Conservation (phyloP, 2,888 invertebrate species). For the Carcina quercana region DNA sequence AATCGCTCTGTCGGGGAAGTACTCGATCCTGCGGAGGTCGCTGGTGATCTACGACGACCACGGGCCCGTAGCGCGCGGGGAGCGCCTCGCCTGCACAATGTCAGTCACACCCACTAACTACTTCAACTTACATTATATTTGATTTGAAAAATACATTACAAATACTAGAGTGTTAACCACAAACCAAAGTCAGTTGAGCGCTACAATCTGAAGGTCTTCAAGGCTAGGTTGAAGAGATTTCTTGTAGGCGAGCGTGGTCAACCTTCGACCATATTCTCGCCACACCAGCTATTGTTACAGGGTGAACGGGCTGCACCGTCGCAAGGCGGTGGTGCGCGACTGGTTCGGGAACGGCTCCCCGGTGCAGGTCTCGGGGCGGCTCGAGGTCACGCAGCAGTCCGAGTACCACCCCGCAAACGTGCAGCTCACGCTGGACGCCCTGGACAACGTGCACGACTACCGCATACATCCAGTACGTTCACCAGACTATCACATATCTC, state of each 20-base stretch:
- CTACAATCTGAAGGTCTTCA: too few relatives aligned
- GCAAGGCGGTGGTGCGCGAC: conserved; percentile 89
- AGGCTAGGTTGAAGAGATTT: too few relatives aligned
- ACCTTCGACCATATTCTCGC: too few relatives aligned
- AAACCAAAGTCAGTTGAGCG: too few relatives aligned
- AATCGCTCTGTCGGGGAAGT: conserved; percentile 83
- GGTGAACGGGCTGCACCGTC: conserved; percentile 81
- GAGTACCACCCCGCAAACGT: conserved; percentile 89
- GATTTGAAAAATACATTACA: too few relatives aligned
- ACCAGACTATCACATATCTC: too few relatives aligned
- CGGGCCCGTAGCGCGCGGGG: conserved; percentile 90
- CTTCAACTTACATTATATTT: too few relatives aligned
- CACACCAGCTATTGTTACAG: conserved; percentile 67
- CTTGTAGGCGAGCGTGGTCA: too few relatives aligned
- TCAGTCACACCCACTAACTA: too few relatives aligned
- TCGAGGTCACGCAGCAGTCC: conserved; percentile 90
- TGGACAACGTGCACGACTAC: conserved; percentile 80
- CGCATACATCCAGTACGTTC: conserved; percentile 85
- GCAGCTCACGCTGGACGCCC: conserved; percentile 83
- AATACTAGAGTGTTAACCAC: too few relatives aligned
- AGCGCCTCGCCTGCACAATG: conserved; percentile 91
- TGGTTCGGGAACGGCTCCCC: conserved; percentile 90
- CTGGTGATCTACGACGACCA: conserved; percentile 91
- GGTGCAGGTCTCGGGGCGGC: conserved; percentile 79
- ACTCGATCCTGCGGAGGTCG: conserved; percentile 85